Conservation (phyloP, 2,888 invertebrate genomes). For the Bibio marci region DNA sequence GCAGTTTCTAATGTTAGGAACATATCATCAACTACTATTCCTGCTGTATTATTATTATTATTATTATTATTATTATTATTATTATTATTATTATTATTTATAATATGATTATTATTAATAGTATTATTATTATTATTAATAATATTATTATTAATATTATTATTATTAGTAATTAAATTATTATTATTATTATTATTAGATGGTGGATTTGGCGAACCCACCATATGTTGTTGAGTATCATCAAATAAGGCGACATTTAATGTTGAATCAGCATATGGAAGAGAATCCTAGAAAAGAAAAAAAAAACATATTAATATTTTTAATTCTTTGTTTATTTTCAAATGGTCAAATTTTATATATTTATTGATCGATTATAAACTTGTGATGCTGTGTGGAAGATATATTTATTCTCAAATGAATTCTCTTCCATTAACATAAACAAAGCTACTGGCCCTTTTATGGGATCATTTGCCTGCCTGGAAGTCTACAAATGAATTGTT, state of each 20-base stretch:
- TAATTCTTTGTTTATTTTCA: no score
- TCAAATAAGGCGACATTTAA: constrained; percentile 27
- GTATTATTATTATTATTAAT: constrained; percentile 6
- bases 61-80: no score
- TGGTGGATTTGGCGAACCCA: constrained; percentile 10
- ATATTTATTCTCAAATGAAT: no score
- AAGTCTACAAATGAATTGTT: no score
- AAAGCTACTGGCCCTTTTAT: no score
- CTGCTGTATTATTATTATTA: constrained; percentile 12
- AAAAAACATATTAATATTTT: constrained; percentile 2
- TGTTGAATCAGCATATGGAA: constrained; percentile 26
- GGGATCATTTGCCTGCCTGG: no score
- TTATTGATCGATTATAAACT: no score
- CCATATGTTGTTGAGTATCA: constrained; percentile 12
- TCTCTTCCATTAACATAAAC: no score
- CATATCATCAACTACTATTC: constrained; percentile 29
- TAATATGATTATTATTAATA: constrained; percentile 7
- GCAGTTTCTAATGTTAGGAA: constrained; percentile 30
- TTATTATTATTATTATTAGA: constrained; percentile 9
- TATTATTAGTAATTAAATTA: constrained; percentile 6
- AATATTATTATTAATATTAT: constrained; percentile 8
- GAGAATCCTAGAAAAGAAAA: constrained; percentile 16
- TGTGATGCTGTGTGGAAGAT: no score
- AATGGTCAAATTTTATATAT: no score
- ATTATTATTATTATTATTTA: constrained; percentile 8